Percentiles rank a stretch among this genome's conserved stretches.
phyloP scores from a whole-genome alignment of 2,113 vertebrate genomes.

The Fulmarus glacialis region DNA sequence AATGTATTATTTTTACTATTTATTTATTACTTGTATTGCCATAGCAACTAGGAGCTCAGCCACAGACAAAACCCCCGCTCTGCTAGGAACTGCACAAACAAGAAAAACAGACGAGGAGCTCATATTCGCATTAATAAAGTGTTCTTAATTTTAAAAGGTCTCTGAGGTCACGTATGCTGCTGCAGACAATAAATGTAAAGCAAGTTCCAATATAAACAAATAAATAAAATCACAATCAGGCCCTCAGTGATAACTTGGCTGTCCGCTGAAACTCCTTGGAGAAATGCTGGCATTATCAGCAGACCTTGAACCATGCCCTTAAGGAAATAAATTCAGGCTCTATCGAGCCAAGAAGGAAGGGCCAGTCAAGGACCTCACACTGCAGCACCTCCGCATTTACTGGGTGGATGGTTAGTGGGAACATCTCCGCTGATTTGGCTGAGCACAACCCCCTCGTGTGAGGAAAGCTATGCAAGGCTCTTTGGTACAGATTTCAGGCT shows the following conservation, averaged over 20 bases:
- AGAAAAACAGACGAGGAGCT: neutral
- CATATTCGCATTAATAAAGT: neutral
- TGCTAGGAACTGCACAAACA: neutral
- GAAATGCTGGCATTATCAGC: neutral
- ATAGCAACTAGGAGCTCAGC: slow-evolving; percentile 35
- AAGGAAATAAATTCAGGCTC: neutral
- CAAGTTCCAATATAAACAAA: neutral
- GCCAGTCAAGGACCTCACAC: neutral
- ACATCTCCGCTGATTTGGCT: neutral
- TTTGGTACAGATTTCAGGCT: neutral
- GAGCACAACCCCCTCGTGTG: accelerated
- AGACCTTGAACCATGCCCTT: neutral
- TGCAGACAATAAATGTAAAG: neutral
- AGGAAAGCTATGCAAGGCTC: neutral
- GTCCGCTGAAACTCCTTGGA: neutral
- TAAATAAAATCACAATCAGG: neutral
- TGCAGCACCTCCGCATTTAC: neutral
- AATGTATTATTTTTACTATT: slow-evolving; percentile 37
- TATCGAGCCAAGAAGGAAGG: neutral
- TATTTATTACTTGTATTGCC: slow-evolving; percentile 60
- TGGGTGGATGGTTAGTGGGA: neutral
- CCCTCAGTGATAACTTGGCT: neutral
- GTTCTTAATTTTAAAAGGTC: slow-evolving; percentile 23
- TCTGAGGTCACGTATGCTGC: neutral
- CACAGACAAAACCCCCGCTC: neutral